These are phyloP conservation scores for Ammodytes dubius DNA, from an alignment of 2,113 vertebrate genomes.

Conservation along the genomic window DNA sequence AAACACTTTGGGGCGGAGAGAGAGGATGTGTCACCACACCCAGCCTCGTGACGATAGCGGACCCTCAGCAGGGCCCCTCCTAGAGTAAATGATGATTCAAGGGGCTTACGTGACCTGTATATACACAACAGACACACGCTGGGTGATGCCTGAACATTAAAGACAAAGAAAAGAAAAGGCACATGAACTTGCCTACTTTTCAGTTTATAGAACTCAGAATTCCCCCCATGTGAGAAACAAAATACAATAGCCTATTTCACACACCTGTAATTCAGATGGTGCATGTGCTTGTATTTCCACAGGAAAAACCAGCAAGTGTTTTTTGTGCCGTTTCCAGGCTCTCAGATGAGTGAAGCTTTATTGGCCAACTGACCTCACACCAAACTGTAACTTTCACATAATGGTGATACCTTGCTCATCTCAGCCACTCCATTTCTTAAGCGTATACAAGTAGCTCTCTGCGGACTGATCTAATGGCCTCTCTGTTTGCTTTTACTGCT, in stretches of 20 bases:
- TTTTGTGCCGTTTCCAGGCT: conserved; percentile 45
- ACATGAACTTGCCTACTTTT: not conserved
- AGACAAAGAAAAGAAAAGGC: conserved; percentile 28
- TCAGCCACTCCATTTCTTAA: conserved; percentile 69
- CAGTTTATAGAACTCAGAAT: not conserved
- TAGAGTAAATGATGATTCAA: conserved; percentile 63
- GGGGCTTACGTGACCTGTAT: conserved; percentile 45
- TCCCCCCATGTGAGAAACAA: not conserved
- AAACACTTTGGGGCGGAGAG: conserved; percentile 76
- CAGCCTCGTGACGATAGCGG: conserved; percentile 71
- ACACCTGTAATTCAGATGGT: not conserved
- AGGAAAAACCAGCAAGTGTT: conserved; percentile 1
- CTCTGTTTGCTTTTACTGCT: conserved; percentile 65
- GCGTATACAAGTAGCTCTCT: conserved; percentile 65
- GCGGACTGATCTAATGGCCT: conserved; percentile 65
- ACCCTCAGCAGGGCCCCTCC: conserved; percentile 73
- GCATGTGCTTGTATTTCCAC: not conserved
- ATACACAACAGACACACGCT: conserved; percentile 31
- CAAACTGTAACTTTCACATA: conserved; percentile 82
- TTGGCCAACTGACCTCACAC: conserved; percentile 76
- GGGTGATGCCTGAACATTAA: conserved; percentile 13
- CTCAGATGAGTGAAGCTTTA: conserved; percentile 65
- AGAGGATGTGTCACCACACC: conserved; percentile 81
- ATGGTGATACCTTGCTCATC: conserved; percentile 74
- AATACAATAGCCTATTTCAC: not conserved